These are phyloP conservation scores for Bombus balteatus DNA, from an alignment of 1,140 invertebrate genomes.

Conservation along the genomic window DNA sequence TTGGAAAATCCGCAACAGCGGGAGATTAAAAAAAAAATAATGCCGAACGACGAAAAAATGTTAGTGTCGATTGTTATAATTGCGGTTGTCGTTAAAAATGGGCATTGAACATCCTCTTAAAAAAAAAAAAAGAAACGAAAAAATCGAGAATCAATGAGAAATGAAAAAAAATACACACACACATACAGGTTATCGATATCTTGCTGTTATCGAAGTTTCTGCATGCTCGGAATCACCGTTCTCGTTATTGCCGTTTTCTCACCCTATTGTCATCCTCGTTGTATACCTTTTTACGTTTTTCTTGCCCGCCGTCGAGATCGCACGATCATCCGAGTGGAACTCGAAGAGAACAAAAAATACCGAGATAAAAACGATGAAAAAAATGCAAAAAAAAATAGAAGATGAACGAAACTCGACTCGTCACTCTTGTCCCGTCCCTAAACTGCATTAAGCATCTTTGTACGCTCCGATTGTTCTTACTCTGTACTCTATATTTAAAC, in stretches of 20 bases:
- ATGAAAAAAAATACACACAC: not conserved
- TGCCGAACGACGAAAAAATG: not conserved
- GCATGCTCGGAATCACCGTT: conserved; percentile 34
- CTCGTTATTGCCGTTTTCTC: conserved; percentile 22
- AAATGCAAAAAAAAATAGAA: too few relatives aligned
- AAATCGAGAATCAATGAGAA: too few relatives aligned
- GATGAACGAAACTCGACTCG: conserved; percentile 16
- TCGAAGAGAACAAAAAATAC: not conserved
- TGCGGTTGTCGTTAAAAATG: not conserved
- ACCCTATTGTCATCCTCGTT: conserved; percentile 18
- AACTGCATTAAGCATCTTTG: conserved; percentile 36
- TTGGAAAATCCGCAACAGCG: not conserved
- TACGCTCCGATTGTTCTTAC: conserved; percentile 49
- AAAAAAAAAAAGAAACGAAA: not conserved
- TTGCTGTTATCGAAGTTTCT: conserved; percentile 30
- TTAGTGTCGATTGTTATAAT: not conserved
- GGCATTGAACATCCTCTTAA: not conserved
- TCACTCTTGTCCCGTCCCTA: conserved; percentile 36
- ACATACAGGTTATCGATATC: conserved; percentile 12
- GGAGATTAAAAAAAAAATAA: not conserved
- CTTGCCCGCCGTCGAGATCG: conserved; percentile 28
- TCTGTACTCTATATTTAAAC: conserved; percentile 51
- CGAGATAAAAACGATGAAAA: not conserved
- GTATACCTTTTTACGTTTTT: not conserved
- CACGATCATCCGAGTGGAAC: conserved; percentile 32